Base-by-base conservation (phyloP, 2,888 invertebrate species). In the Beris morrisii region DNA sequence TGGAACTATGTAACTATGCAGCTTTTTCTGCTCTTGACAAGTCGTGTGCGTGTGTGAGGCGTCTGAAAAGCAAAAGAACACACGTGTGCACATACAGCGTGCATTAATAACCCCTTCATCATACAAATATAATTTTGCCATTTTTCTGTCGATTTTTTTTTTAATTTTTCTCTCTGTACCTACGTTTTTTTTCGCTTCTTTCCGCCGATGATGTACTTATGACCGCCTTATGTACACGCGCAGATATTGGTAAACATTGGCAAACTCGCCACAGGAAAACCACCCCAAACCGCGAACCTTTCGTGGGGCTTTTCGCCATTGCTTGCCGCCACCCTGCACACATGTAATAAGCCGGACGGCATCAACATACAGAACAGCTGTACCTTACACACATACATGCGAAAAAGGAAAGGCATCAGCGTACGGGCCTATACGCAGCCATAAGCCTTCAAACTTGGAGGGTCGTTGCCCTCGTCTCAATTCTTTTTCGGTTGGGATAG, bases 401-500 rank as follows among this genome's bases (percentile, higher is more conserved):
- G 52, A 43, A 52, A 38, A 32, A 7, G 3, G 13, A 13, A n/a
- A 30, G 22, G 59, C 50, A 38, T 22, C 50, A 52, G 50, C n/a
- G 45, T 61, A 68, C 59, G 58, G 44, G 61, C 55, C 65, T 53
- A 66, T 67, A 61, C 66, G 55, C 48, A 52, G n/a, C 54, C 68
- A 66, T 68, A 70, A 70, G 71, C 72, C 72, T 71, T 70, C 72
- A 70, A 72, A 72, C 68, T 70, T 69, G 65, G 69, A 66, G 69
- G 73, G 71, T 72, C 72, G 70, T 70, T 73, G 71, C 72, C 72
- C 73, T 67, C 69, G 72, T 72, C 72, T 72, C 73, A 73, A 73
- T 73, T 72, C 70, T 71, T 72, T 72, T 71, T 72, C 67, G 72
- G 72, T 73, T 73, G 72, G 71, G 71, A 73, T 72, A 73, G 73